Percentiles rank a stretch among this genome's conserved stretches.
Evolutionary conservation across 2,797 vertebrate genomes (phyloP).

Genomic region (Acipenser transmontanus): DNA sequence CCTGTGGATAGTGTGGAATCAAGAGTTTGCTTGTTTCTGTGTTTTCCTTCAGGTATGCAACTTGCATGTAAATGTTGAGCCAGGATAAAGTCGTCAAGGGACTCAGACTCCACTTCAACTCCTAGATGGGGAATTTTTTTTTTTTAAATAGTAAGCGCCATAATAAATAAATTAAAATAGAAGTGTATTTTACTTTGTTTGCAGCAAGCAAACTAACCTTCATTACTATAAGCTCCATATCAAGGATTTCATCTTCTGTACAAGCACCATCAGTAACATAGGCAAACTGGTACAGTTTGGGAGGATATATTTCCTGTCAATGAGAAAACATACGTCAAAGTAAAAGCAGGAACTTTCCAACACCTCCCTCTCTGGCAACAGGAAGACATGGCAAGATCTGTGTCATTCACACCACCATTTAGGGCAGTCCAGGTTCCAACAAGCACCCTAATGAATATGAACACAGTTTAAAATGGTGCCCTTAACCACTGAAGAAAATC

Average conservation of each 20-base stretch:
- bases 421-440: too few species aligned
- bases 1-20: slow-evolving; percentile 80
- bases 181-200: not conserved
- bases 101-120: slow-evolving; percentile 86
- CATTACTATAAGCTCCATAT: slow-evolving; percentile 92
- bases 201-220: slow-evolving; percentile 60
- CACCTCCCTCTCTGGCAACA: not conserved
- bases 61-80: slow-evolving; percentile 94
- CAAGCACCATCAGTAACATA: slow-evolving; percentile 93
- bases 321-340: slow-evolving; percentile 3
- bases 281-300: slow-evolving; percentile 90
- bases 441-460: too few species aligned
- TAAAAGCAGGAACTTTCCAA: not conserved
- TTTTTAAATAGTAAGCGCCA: not conserved
- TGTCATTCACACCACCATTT: too few species aligned
- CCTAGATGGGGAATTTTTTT: slow-evolving; percentile 61
- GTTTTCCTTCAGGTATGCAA: slow-evolving; percentile 74
- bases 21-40: slow-evolving; percentile 60
- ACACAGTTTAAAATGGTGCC: too few species aligned
- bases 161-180: too few species aligned
- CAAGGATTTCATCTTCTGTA: slow-evolving; percentile 86
- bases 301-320: slow-evolving; percentile 89
- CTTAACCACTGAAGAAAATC: too few species aligned
- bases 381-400: not conserved
- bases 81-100: slow-evolving; percentile 88